Conservation (phyloP, 2,113 vertebrate species). For the Origma solitaria region DNA sequence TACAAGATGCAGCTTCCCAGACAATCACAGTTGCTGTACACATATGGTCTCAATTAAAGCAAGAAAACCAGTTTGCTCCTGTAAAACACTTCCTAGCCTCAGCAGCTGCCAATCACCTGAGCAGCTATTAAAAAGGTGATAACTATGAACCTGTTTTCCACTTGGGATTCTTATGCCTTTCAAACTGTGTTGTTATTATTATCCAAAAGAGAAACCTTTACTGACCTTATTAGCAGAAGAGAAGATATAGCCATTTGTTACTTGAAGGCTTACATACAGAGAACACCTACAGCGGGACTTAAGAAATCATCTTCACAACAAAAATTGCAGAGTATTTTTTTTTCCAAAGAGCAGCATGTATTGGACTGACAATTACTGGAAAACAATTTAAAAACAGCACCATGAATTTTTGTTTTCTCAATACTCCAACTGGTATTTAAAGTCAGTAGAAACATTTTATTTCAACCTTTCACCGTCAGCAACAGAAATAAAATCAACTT, state of each 20-base stretch:
- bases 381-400: background rate
- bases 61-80: background rate
- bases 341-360: background rate
- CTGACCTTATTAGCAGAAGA: background rate
- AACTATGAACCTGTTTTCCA: background rate
- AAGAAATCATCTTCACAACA: background rate
- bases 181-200: background rate
- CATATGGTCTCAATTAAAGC: background rate
- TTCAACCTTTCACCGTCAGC: background rate
- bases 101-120: background rate
- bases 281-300: background rate
- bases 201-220: background rate
- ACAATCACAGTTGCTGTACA: background rate
- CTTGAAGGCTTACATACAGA: background rate
- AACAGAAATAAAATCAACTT: background rate
- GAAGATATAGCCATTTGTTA: background rate
- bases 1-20: background rate
- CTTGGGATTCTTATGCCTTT: background rate
- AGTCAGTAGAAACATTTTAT: background rate
- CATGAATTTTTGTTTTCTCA: background rate
- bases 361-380: background rate
- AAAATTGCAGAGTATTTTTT: background rate
- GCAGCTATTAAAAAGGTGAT: background rate
- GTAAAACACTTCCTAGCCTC: background rate
- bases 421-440: background rate